Evolutionary conservation across 2,113 vertebrate species (phyloP).

Genomic region (Oreochromis spilurus): DNA sequence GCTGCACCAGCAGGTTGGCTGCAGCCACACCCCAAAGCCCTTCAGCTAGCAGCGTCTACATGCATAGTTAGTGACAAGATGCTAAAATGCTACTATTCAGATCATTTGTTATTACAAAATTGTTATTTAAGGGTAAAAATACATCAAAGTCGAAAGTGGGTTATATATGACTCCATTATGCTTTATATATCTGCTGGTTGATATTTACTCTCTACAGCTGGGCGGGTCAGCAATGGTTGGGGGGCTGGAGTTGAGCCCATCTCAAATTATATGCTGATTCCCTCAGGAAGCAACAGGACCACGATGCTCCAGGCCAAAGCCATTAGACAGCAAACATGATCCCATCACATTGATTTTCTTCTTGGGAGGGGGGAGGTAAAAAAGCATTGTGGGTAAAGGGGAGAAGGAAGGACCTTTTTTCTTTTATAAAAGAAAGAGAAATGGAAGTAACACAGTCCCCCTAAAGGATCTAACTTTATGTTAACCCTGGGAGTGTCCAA

Average conservation of each 20-base stretch:
- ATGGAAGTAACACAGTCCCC: neutral
- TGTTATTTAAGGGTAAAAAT: neutral
- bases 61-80: neutral
- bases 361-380: neutral
- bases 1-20: neutral
- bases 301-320: conserved; percentile 30
- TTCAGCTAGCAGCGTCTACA: neutral
- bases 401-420: neutral
- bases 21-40: conserved; percentile 18
- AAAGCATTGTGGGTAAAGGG: conserved; percentile 2
- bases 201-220: neutral
- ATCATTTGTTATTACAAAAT: neutral
- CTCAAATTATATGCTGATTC: conserved; percentile 59
- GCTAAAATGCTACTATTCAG: neutral
- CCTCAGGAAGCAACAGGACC: conserved; percentile 52
- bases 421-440: neutral
- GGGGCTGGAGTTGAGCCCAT: neutral
- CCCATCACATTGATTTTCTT: conserved; percentile 69
- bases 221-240: conserved; percentile 1
- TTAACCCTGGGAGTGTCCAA: neutral
- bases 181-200: neutral
- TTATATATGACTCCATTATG: neutral
- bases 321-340: conserved; percentile 70
- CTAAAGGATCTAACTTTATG: neutral
- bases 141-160: neutral